Base-by-base conservation (phyloP, 2,113 vertebrate species). In the pig (Sus scrofa) region DNA sequence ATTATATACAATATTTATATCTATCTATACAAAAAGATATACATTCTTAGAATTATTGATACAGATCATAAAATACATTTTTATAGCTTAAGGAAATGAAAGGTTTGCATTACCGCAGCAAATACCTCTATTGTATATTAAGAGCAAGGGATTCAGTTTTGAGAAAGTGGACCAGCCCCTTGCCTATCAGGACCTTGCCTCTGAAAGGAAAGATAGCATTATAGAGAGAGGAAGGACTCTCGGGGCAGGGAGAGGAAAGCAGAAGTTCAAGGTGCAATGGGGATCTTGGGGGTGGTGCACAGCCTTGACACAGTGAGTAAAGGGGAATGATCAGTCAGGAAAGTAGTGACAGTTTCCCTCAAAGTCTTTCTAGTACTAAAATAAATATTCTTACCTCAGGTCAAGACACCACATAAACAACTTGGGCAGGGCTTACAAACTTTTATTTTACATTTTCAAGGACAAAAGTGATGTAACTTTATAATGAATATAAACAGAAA, bases 241-340 rank as follows among this genome's bases (percentile, higher is more conserved):
- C 39, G 20, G 1, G 7, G 2, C 20, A 52, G 11, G 71, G 15
- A 7, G 13, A 2, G 34, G 44, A 73, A 4, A n/a, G 37, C 1
- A 32, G 79, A 74, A 73, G 24, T 58, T 58, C 81, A 82, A 71
- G 19, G 18, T 73, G 3, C 7, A 89, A 1, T 1, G 3, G 6
- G 8, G 26, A 8, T 30, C 14, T 6, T 0, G 27, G 24, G 7
- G 58, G 3, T 4, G 19, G 0, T 7, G 5, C 1, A 4, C 0
- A 19, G 32, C 2, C 10, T 82, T 39, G 27, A 5, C 15, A 12
- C n/a, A 3, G 4, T 77, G 13, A 11, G 14, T 27, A 78, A 4
- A 87, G 44, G 27, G 63, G 24, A 86, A 12, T 1, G 4, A 6
- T 15, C 32, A 63, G 1, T n/a, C 3, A 32, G 2, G 11, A 58